Percentiles rank a stretch among this genome's conserved stretches.
These are phyloP conservation scores for Lagocephalus sceleratus DNA, from an alignment of 2,797 vertebrate genomes.

Conservation along the genomic window DNA sequence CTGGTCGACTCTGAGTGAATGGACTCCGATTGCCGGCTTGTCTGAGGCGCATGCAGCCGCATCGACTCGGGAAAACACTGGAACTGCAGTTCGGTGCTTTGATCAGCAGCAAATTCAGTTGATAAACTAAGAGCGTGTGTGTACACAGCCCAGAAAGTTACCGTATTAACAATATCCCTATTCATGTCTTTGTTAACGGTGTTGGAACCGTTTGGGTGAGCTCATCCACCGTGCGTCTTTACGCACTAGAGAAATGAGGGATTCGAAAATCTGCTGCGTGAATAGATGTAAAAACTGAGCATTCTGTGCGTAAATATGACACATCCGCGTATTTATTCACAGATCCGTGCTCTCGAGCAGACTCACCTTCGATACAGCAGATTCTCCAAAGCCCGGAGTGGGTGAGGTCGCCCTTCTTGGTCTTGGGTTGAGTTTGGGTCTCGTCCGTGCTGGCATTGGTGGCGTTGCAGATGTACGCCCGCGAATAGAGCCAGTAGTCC, in stretches of 20 bases:
- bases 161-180: too few species aligned
- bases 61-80: background rate
- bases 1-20: slow-evolving; percentile 46
- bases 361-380: slow-evolving; percentile 91
- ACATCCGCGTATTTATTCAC: background rate
- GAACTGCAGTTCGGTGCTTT: too few species aligned
- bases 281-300: too few species aligned
- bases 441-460: slow-evolving; percentile 88
- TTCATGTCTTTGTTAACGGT: too few species aligned
- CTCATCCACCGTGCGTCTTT: too few species aligned
- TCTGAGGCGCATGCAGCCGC: slow-evolving; percentile 8
- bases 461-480: slow-evolving; percentile 92
- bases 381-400: slow-evolving; percentile 96
- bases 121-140: too few species aligned
- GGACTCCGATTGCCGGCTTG: slow-evolving; percentile 44
- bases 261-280: too few species aligned
- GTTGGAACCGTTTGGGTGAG: too few species aligned
- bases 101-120: too few species aligned
- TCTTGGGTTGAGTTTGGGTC: slow-evolving; percentile 76
- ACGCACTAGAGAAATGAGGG: too few species aligned
- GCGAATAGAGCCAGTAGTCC: slow-evolving; percentile 97
- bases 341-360: background rate
- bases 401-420: slow-evolving; percentile 86
- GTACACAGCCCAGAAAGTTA: too few species aligned
- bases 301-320: background rate